These are phyloP conservation scores for Acanthopagrus latus DNA, from an alignment of 2,797 vertebrate genomes.

Conservation along the genomic window DNA sequence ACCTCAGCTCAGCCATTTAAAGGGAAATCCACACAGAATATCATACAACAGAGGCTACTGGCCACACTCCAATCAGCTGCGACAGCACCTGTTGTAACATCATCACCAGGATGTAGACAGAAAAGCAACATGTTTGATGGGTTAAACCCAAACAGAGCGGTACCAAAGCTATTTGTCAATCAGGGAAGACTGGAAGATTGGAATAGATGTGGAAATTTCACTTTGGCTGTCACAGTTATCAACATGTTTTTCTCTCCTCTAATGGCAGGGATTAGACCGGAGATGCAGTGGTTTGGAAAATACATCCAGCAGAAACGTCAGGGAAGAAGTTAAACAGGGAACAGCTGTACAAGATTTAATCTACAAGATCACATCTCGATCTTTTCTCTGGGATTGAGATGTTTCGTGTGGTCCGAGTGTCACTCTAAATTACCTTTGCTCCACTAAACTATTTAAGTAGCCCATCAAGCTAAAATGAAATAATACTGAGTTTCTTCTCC, in stretches of 20 bases:
- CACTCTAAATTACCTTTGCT: neutral
- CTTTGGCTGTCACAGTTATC: constrained; percentile 1
- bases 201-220: constrained; percentile 3
- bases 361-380: constrained; percentile 27
- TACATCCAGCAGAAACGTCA: constrained; percentile 30
- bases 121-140: constrained; percentile 8
- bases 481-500: neutral
- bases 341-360: constrained; percentile 4
- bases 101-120: neutral
- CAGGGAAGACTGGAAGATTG: constrained; percentile 15
- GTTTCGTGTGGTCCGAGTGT: constrained; percentile 9
- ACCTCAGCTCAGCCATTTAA: constrained; percentile 38
- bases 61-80: constrained; percentile 14
- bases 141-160: constrained; percentile 1
- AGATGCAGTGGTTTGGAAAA: constrained; percentile 8
- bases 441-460: neutral
- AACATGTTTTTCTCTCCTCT: constrained; percentile 26
- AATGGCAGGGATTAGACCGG: constrained; percentile 32
- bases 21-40: constrained; percentile 16
- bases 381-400: constrained; percentile 12
- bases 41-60: constrained; percentile 10
- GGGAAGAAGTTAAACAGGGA: constrained; percentile 17
- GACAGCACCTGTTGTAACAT: constrained; percentile 5
- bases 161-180: constrained; percentile 13
- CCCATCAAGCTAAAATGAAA: constrained; percentile 15